Base-by-base conservation (phyloP, 2,888 invertebrate species). In the Balanococcus diminutus region DNA sequence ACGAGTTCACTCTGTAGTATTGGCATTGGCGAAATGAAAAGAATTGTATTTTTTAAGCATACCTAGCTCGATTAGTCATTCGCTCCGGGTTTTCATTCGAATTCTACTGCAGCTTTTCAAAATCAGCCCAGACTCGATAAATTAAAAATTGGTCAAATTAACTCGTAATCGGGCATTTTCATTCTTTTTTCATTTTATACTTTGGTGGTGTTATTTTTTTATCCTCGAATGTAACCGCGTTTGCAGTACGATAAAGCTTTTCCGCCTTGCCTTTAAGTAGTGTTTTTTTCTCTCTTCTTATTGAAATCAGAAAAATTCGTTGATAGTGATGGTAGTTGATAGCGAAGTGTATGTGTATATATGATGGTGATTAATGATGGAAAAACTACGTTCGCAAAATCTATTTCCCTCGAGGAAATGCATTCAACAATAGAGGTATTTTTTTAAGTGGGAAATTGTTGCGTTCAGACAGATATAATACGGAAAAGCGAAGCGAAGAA, bases 401-500 rank as follows among this genome's bases (percentile, higher is more conserved):
- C 84, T 84, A 84, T 84, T 84, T 84, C 84, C 84, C 84, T 56
- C 31, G 84, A 84, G 84, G 84, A 84, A 84, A 84, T 84, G 84
- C 84, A 84, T 84, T 84, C 84, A 84, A 84, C 84, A 84, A 84
- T 84, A 39, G 84, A 84, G 36, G 61, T 56, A 56, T 46, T 84
- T 67, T 84, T 84, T 84, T 84, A 84, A 83, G 61, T 84, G 84
- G 84, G 67, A 84, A 84, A 84, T 84, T 84, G 84, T 84, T 84
- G 84, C 84, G 84, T 84, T 84, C 84, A 84, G 84, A 84, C 84
- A 84, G 84, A 84, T 84, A 84, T 84, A 84, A 84, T 84, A 84
- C 61, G 84, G 67, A 84, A 84, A 84, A n/a, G n/a, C n/a, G n/a
- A n/a, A n/a, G n/a, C n/a, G n/a, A n/a, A n/a, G n/a, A n/a, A n/a